Evolutionary conservation across 1,140 invertebrate genomes (phyloP).

Genomic region (Dinoponera quadriceps): DNA sequence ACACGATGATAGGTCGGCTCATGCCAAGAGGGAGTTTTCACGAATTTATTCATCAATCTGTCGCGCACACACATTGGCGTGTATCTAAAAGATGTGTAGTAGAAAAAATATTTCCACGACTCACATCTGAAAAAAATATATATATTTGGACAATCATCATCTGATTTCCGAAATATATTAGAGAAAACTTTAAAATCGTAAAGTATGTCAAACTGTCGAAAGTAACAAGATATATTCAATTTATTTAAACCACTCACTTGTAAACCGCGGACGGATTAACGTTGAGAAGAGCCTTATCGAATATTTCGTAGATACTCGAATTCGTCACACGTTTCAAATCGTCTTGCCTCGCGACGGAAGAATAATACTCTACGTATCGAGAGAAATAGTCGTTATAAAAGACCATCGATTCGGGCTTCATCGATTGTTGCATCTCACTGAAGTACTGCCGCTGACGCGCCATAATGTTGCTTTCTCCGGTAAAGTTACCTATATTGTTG

Average conservation of each 20-base stretch:
- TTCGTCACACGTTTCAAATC: constrained; percentile 82
- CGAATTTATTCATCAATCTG: constrained; percentile 86
- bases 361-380: constrained; percentile 86
- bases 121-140: constrained; percentile 73
- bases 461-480: constrained; percentile 87
- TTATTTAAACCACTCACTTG: constrained; percentile 81
- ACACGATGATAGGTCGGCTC: no score
- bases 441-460: constrained; percentile 85
- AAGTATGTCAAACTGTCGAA: background rate
- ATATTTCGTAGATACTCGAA: constrained; percentile 83
- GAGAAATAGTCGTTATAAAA: constrained; percentile 87
- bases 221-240: background rate
- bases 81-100: constrained; percentile 86
- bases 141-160: background rate
- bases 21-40: constrained; percentile 84
- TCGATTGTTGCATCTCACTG: constrained; percentile 85
- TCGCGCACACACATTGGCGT: constrained; percentile 85
- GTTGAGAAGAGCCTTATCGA: constrained; percentile 86
- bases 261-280: constrained; percentile 85
- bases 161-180: background rate
- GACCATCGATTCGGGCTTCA: constrained; percentile 84
- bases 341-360: constrained; percentile 74
- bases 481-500: constrained; percentile 85
- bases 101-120: constrained; percentile 83
- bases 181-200: background rate